A percentile compares a stretch with the other conserved stretches of the same genome.
Evolutionary conservation across 2,113 vertebrate genomes (phyloP).

Genomic region (Microtus oregoni): DNA sequence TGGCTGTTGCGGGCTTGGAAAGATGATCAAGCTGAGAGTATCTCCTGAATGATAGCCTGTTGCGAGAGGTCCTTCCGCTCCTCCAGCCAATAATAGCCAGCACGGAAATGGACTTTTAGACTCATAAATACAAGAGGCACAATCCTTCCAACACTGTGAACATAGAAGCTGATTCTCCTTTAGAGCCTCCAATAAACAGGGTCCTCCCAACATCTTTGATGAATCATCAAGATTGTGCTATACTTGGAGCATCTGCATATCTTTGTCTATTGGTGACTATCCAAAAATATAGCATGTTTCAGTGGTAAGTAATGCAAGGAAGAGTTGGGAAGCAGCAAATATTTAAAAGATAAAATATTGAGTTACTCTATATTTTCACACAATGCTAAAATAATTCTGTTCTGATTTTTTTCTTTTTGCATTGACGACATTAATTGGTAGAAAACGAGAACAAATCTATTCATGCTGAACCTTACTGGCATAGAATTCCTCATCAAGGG

Average conservation of each 20-base stretch:
- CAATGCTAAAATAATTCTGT: constrained; percentile 5
- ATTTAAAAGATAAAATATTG: constrained; percentile 49
- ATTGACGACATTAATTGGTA: neutral
- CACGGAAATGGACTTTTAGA: constrained; percentile 16
- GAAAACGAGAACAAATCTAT: neutral
- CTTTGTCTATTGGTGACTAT: neutral
- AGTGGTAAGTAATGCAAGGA: constrained; percentile 19
- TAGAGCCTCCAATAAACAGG: neutral
- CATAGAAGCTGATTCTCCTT: neutral
- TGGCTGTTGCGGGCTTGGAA: neutral
- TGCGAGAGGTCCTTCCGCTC: no score
- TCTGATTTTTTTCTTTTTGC: constrained; percentile 13
- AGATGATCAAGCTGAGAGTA: neutral
- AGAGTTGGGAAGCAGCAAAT: constrained; percentile 33
- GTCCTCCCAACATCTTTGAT: neutral
- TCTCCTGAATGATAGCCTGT: neutral
- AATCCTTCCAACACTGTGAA: neutral
- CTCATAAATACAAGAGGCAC: neutral
- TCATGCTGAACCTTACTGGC: neutral
- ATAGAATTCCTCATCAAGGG: neutral
- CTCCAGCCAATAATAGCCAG: no score
- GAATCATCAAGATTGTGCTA: neutral
- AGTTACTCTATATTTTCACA: neutral
- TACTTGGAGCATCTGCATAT: neutral
- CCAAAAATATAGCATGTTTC: neutral